These are phyloP conservation scores for Pelobates cultripes DNA, from an alignment of 2,797 vertebrate species.

Conservation along the genomic window DNA sequence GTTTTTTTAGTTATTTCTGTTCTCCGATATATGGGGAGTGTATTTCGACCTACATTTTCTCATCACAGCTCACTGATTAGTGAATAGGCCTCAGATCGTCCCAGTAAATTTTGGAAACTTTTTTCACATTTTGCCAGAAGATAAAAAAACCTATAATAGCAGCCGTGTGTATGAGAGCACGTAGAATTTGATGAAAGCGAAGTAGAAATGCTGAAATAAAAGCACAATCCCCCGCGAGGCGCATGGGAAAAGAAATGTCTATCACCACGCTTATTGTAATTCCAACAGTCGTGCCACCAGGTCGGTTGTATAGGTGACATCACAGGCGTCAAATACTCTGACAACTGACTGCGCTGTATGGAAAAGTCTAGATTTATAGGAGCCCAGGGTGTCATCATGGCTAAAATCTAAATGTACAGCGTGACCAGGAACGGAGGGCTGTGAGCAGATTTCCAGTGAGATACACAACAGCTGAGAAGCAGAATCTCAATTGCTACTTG, in stretches of 20 bases:
- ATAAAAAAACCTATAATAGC: not conserved
- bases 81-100: too few relatives aligned
- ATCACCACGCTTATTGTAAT: not conserved
- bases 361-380: conserved; percentile 19
- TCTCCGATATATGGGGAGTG: too few relatives aligned
- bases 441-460: not conserved
- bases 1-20: too few relatives aligned
- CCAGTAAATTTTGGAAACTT: too few relatives aligned
- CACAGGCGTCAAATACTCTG: conserved; percentile 1
- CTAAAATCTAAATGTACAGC: not conserved
- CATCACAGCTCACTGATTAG: too few relatives aligned
- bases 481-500: not conserved
- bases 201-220: not conserved
- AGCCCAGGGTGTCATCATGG: not conserved
- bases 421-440: conserved; percentile 6
- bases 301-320: conserved; percentile 1
- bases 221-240: not conserved
- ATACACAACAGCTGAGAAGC: conserved; percentile 34
- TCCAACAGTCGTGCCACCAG: not conserved
- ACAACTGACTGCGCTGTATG: not conserved
- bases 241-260: conserved; percentile 1
- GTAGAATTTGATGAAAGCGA: not conserved
- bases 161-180: too few relatives aligned
- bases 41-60: too few relatives aligned
- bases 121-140: too few relatives aligned